phyloP scores from a whole-genome alignment of 2,113 vertebrate genomes.

The Campylomormyrus tamandua region DNA sequence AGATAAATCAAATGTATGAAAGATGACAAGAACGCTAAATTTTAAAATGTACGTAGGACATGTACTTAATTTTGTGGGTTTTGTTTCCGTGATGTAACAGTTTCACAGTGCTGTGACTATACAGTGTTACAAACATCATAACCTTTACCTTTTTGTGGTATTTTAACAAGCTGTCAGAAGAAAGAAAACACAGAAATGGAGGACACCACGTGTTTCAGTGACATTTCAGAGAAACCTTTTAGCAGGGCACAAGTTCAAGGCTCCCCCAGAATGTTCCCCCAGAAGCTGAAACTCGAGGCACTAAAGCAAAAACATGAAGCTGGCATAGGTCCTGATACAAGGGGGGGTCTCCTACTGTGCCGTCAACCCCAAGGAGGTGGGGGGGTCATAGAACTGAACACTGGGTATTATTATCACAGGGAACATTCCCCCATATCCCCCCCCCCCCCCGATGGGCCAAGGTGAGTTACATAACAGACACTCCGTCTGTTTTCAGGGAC shows the following conservation, averaged over 20 bases:
- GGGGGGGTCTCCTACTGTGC: neutral
- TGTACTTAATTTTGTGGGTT: neutral
- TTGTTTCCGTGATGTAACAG: neutral
- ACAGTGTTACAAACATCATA: neutral
- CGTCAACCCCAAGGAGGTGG: neutral
- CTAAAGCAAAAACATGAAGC: neutral
- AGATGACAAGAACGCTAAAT: neutral
- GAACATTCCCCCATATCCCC: slow-evolving; percentile 36
- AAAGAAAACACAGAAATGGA: neutral
- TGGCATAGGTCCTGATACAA: neutral
- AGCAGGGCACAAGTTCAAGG: neutral
- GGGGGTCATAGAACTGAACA: neutral
- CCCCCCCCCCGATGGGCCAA: neutral
- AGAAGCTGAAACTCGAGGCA: neutral
- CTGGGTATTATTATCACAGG: slow-evolving; percentile 39
- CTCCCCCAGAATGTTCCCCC: neutral
- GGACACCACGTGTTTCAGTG: neutral
- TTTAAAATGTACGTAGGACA: neutral
- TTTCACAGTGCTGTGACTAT: neutral
- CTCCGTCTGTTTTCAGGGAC: slow-evolving; percentile 9
- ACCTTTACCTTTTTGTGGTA: neutral
- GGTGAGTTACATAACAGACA: slow-evolving; percentile 31
- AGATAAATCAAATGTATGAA: neutral
- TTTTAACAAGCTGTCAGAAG: neutral
- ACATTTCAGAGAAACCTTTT: neutral